Percentiles rank a stretch among this genome's conserved stretches.
Conservation (phyloP, 1,140 invertebrate genomes). For the Choristoneura fumiferana region DNA sequence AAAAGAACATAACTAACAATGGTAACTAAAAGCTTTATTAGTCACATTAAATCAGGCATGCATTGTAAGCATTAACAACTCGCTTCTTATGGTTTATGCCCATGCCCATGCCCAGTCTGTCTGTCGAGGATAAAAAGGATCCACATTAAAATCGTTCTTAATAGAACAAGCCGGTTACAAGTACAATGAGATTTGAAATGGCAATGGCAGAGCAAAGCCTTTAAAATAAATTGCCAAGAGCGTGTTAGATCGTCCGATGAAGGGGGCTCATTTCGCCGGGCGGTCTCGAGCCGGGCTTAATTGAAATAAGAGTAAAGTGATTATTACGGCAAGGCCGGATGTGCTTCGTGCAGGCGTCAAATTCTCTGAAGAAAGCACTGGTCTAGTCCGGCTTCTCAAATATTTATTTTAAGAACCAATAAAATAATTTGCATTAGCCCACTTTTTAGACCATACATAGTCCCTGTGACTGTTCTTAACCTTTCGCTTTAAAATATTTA, state of each 20-base stretch:
- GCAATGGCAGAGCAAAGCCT: not conserved
- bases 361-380: constrained; percentile 23
- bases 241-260: constrained; percentile 14
- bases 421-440: too few species aligned
- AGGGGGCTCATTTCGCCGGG: not conserved
- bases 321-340: not conserved
- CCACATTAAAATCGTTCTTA: constrained; percentile 4
- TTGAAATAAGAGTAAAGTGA: constrained; percentile 16
- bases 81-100: too few species aligned
- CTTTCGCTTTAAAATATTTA: too few species aligned
- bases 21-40: constrained; percentile 3
- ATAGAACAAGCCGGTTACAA: constrained; percentile 5
- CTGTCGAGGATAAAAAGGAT: not conserved
- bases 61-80: constrained; percentile 11
- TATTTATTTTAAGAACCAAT: too few species aligned
- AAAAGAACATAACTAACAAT: too few species aligned
- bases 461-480: too few species aligned
- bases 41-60: constrained; percentile 2
- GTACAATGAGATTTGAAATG: constrained; percentile 12
- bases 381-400: not conserved
- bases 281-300: not conserved
- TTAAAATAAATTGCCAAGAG: constrained; percentile 14
- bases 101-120: not conserved
- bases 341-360: constrained; percentile 29
- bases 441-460: too few species aligned